phyloP scores from a whole-genome alignment of 2,113 vertebrate species.

The Jaculus jaculus region DNA sequence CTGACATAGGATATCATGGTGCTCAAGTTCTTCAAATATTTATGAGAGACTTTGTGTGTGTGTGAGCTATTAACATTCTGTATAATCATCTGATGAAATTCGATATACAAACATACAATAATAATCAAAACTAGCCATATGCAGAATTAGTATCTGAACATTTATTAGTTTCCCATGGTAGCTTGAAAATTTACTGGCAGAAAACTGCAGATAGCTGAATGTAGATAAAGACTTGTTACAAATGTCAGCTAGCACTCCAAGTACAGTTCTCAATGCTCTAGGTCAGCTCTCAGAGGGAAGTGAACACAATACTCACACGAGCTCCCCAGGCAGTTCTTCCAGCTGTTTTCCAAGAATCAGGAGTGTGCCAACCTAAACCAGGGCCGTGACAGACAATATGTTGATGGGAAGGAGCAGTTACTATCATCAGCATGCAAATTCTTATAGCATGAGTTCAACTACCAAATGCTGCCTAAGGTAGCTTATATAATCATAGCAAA shows the following conservation, averaged over 20 bases:
- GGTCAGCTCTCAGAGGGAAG: not conserved
- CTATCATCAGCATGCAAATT: not conserved
- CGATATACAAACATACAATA: not conserved
- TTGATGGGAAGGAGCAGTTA: not conserved
- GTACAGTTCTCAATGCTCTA: not conserved
- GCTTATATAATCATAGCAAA: not conserved
- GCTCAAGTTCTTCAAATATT: not conserved
- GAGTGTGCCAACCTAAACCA: not conserved
- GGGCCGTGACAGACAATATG: not conserved
- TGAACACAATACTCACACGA: not conserved
- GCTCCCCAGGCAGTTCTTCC: not conserved
- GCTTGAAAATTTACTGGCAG: not conserved
- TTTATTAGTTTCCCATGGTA: not conserved
- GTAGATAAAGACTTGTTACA: not conserved
- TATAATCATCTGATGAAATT: not conserved
- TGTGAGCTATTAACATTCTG: not conserved
- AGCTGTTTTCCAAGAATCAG: not conserved
- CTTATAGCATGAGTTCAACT: not conserved
- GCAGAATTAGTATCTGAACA: not conserved
- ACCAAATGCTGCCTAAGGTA: not conserved
- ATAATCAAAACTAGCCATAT: not conserved
- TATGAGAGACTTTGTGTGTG: not conserved
- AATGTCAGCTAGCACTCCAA: not conserved
- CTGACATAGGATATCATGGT: no score
- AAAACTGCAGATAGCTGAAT: not conserved